Percentiles rank a stretch among this genome's conserved stretches.
These are phyloP conservation scores for Nymphalis polychloros DNA, from an alignment of 2,888 invertebrate species.

Conservation along the genomic window DNA sequence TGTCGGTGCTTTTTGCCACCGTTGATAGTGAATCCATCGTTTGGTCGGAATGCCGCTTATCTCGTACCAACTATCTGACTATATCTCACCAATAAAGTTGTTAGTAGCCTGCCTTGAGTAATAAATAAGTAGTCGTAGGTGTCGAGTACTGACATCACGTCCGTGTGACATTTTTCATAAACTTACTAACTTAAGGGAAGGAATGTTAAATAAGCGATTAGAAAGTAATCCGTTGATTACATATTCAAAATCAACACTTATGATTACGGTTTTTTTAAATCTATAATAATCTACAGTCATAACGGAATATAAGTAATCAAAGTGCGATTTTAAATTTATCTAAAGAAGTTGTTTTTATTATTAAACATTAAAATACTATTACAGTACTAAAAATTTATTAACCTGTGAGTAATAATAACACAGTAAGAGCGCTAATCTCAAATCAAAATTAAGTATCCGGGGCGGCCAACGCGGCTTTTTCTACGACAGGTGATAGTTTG, in stretches of 20 bases:
- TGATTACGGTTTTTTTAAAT: not conserved
- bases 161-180: constrained; percentile 25
- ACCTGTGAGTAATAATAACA: not conserved
- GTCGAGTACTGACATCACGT: constrained; percentile 30
- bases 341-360: not conserved
- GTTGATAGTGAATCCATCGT: constrained; percentile 41
- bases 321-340: not conserved
- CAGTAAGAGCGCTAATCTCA: constrained; percentile 4
- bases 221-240: not conserved
- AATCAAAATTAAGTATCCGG: constrained; percentile 5
- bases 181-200: constrained; percentile 7
- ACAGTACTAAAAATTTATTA: not conserved
- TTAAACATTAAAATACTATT: not conserved
- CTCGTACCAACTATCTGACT: constrained; percentile 43
- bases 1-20: constrained; percentile 37
- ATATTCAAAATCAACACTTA: not conserved
- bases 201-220: constrained; percentile 9
- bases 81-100: constrained; percentile 49
- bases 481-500: constrained; percentile 36
- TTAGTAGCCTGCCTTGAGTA: constrained; percentile 44
- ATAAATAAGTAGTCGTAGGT: constrained; percentile 44
- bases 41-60: constrained; percentile 44
- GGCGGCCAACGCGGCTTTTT: constrained; percentile 16
- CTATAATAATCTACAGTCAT: not conserved
- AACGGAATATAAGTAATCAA: not conserved